Percentiles rank a stretch among this genome's conserved stretches.
Evolutionary conservation across 1,140 invertebrate genomes (phyloP).

Genomic region (Asbolus verrucosus): DNA sequence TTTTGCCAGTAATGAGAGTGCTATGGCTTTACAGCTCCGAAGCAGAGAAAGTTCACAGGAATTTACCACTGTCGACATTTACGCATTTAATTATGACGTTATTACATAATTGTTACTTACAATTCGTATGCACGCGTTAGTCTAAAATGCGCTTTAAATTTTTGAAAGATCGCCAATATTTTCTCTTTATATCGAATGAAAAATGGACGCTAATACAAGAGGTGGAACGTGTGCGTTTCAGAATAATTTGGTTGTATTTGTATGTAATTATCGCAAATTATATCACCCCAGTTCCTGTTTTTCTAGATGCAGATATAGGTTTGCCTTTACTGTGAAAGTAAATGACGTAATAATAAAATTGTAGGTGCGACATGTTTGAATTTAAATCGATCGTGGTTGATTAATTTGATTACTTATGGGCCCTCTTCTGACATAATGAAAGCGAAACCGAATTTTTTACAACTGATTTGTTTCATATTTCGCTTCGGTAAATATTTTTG

Average conservation of each 20-base stretch:
- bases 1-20: too few relatives aligned
- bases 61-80: background rate
- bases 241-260: background rate
- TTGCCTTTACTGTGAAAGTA: slow-evolving; percentile 32
- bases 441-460: too few relatives aligned
- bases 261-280: background rate
- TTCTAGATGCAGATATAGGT: slow-evolving; percentile 3
- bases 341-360: slow-evolving; percentile 8
- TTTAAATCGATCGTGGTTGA: too few relatives aligned
- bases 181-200: too few relatives aligned
- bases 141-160: background rate
- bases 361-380: background rate
- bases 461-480: too few relatives aligned
- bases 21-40: too few relatives aligned
- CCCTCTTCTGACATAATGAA: background rate
- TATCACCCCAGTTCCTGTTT: slow-evolving; percentile 4
- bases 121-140: background rate
- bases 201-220: too few relatives aligned
- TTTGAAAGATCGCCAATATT: too few relatives aligned
- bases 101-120: slow-evolving; percentile 16
- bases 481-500: too few relatives aligned
- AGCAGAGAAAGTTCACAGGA: slow-evolving; percentile 15
- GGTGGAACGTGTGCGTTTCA: too few relatives aligned
- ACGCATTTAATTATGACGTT: slow-evolving; percentile 19
- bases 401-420: slow-evolving; percentile 18